Conservation (phyloP, 2,888 invertebrate species). For the Hirtodrosophila duncani region DNA sequence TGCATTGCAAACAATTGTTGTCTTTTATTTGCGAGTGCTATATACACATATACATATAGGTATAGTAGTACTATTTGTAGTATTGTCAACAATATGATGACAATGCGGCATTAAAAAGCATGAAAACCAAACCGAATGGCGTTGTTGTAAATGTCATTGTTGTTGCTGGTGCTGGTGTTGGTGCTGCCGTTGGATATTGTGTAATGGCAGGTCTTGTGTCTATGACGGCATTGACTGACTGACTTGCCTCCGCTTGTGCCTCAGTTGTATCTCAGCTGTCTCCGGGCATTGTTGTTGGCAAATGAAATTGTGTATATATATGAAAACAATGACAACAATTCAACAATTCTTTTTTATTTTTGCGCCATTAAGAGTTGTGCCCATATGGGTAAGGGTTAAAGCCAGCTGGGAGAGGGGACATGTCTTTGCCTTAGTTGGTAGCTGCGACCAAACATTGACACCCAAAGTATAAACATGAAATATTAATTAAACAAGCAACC, state of each 20-base stretch:
- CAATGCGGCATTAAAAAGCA: conserved; percentile 62
- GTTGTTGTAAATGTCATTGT: conserved; percentile 13
- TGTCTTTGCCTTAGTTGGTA: neutral
- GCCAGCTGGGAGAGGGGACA: no score
- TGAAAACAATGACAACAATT: conserved; percentile 56
- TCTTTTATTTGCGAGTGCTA: no score
- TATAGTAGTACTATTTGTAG: no score
- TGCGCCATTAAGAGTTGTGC: no score
- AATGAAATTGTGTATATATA: conserved; percentile 50
- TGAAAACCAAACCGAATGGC: conserved; percentile 44
- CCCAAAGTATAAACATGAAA: conserved; percentile 23
- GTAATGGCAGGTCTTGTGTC: conserved; percentile 43
- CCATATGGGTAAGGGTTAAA: no score
- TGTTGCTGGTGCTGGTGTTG: conserved; percentile 19
- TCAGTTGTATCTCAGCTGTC: neutral
- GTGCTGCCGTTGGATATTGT: conserved; percentile 44
- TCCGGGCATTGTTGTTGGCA: conserved; percentile 25
- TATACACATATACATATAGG: no score
- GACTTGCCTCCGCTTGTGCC: conserved; percentile 5
- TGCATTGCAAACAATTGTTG: no score
- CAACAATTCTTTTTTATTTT: conserved; percentile 45
- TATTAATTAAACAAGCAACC: conserved; percentile 50
- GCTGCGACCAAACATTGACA: conserved; percentile 31
- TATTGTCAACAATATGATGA: conserved; percentile 59
- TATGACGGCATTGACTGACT: conserved; percentile 57